These are phyloP conservation scores for Venturia canescens DNA, from an alignment of 1,140 invertebrate genomes.

Conservation along the genomic window DNA sequence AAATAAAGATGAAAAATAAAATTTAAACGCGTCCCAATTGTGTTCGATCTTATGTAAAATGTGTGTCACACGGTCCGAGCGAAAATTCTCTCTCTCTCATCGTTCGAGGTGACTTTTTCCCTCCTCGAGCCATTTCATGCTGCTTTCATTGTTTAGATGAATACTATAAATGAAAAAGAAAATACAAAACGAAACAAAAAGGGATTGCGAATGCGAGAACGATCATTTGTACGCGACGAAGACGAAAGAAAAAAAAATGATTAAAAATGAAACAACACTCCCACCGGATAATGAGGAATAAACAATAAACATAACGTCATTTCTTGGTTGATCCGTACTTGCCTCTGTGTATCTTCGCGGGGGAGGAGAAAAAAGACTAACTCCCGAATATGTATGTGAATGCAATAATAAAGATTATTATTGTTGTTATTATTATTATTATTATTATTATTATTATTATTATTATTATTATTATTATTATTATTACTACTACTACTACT, in stretches of 20 bases:
- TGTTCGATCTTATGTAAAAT: not conserved
- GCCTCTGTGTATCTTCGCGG: slow-evolving; percentile 20
- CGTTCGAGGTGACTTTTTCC: slow-evolving; percentile 57
- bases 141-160: slow-evolving; percentile 74
- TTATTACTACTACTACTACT: too few species aligned
- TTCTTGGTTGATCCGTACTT: slow-evolving; percentile 11
- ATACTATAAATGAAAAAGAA: slow-evolving; percentile 65
- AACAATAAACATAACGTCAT: not conserved
- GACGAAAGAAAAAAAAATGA: not conserved
- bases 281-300: not conserved
- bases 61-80: slow-evolving; percentile 2
- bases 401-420: not conserved
- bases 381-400: slow-evolving; percentile 38
- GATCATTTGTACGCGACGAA: slow-evolving; percentile 29
- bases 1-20: not conserved
- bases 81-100: slow-evolving; percentile 23
- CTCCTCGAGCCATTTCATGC: slow-evolving; percentile 67
- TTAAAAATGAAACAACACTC: not conserved
- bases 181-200: slow-evolving; percentile 43
- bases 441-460: too few species aligned
- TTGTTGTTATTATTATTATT: not conserved
- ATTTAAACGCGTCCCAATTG: not conserved
- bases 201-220: slow-evolving; percentile 40
- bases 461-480: too few species aligned
- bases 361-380: slow-evolving; percentile 32